Conservation (phyloP, 2,888 invertebrate species). For the Agrochola lychnidis region DNA sequence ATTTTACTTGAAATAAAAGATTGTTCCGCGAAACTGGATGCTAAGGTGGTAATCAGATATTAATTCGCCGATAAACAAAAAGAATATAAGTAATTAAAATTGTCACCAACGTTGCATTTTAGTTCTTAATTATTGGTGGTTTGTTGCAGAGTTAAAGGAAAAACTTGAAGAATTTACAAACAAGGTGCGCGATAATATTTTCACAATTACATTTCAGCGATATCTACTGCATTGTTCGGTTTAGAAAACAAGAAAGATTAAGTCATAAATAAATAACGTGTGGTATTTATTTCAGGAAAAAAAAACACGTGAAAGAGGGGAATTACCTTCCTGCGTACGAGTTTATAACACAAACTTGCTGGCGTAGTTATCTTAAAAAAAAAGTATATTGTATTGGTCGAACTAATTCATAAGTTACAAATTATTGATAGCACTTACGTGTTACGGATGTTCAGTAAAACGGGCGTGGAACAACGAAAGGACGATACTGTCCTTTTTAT, state of each 20-base stretch:
- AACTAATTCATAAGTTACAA: constrained; percentile 44
- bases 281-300: background rate
- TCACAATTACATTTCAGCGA: constrained; percentile 31
- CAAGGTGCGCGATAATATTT: constrained; percentile 25
- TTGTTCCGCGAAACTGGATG: constrained; percentile 44
- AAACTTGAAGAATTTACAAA: constrained; percentile 1
- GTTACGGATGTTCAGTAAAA: constrained; percentile 68
- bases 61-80: constrained; percentile 5
- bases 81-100: background rate
- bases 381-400: background rate
- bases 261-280: background rate
- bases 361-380: background rate
- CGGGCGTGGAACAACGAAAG: constrained; percentile 72
- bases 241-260: constrained; percentile 37
- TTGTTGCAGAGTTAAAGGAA: background rate
- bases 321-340: constrained; percentile 14
- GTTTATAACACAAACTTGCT: background rate
- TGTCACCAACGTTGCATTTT: background rate
- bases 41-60: background rate
- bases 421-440: constrained; percentile 70
- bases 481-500: constrained; percentile 76
- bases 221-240: constrained; percentile 26
- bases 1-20: constrained; percentile 41
- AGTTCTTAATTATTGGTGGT: background rate
- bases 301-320: background rate